Percentiles rank a stretch among this genome's conserved stretches.
phyloP scores from a whole-genome alignment of 2,113 vertebrate species.

The Dasyornis broadbenti region DNA sequence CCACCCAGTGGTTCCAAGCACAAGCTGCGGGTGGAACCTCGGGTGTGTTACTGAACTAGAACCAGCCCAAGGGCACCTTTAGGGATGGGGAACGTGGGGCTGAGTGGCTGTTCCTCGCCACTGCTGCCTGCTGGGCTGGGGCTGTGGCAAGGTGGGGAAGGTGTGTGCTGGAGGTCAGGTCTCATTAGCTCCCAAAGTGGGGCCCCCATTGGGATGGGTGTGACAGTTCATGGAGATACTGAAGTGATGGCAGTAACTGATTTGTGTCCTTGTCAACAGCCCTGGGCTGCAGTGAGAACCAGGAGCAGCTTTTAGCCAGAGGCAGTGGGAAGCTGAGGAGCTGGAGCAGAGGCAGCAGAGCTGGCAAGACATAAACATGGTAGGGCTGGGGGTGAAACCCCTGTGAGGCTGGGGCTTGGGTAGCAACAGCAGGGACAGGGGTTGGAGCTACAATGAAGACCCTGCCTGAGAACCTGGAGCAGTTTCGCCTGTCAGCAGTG shows the following conservation, averaged over 20 bases:
- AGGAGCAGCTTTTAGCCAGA: not conserved
- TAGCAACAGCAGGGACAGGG: too few species aligned
- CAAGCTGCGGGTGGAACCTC: not conserved
- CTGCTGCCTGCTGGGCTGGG: fast-evolving
- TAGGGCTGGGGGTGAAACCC: not conserved
- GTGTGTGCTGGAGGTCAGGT: not conserved
- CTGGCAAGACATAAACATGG: not conserved
- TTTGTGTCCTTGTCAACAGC: not conserved
- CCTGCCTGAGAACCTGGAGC: not conserved
- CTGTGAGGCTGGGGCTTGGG: not conserved
- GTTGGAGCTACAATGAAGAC: not conserved
- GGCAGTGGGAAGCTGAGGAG: not conserved
- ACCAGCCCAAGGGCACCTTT: not conserved
- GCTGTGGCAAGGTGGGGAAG: not conserved
- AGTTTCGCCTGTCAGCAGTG: too few species aligned
- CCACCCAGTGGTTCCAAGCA: not conserved
- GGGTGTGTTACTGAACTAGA: not conserved
- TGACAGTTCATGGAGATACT: not conserved
- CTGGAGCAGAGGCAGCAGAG: not conserved
- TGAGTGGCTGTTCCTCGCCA: not conserved
- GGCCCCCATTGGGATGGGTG: not conserved
- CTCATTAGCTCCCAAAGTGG: not conserved
- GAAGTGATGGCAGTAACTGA: not conserved
- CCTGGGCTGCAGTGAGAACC: not conserved
- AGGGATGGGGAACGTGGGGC: not conserved